Evolutionary conservation across 2,888 invertebrate species (phyloP).

Genomic region (Epirrhoe tristata): DNA sequence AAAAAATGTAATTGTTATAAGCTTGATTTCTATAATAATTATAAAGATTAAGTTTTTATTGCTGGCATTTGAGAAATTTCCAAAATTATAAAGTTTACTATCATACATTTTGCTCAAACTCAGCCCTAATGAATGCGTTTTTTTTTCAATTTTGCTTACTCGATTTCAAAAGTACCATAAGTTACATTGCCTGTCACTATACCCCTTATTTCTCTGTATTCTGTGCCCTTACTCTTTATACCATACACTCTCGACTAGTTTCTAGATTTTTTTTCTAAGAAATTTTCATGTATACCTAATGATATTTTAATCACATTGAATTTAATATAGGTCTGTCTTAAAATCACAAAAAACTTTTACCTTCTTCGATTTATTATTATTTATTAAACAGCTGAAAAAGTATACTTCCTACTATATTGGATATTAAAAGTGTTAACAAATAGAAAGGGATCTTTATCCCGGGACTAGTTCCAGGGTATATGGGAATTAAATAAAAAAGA

Average conservation of each 20-base stretch:
- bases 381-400: not conserved
- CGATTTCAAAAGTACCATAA: too few species aligned
- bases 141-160: too few species aligned
- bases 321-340: too few species aligned
- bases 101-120: not conserved
- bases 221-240: too few species aligned
- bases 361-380: not conserved
- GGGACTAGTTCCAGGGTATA: not conserved
- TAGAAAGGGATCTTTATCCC: not conserved
- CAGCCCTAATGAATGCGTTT: too few species aligned
- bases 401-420: not conserved
- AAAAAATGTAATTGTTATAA: constrained; percentile 16
- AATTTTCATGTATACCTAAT: too few species aligned
- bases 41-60: not conserved
- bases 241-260: too few species aligned
- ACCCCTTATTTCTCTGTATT: too few species aligned
- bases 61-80: not conserved
- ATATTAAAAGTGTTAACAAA: not conserved
- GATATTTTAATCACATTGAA: too few species aligned
- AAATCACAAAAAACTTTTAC: too few species aligned
- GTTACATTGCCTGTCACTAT: too few species aligned
- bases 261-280: too few species aligned
- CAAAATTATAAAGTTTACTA: not conserved
- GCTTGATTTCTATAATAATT: not conserved
- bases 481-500: not conserved